Conservation (phyloP, 2,797 vertebrate genomes). For the Notolabrus celidotus region DNA sequence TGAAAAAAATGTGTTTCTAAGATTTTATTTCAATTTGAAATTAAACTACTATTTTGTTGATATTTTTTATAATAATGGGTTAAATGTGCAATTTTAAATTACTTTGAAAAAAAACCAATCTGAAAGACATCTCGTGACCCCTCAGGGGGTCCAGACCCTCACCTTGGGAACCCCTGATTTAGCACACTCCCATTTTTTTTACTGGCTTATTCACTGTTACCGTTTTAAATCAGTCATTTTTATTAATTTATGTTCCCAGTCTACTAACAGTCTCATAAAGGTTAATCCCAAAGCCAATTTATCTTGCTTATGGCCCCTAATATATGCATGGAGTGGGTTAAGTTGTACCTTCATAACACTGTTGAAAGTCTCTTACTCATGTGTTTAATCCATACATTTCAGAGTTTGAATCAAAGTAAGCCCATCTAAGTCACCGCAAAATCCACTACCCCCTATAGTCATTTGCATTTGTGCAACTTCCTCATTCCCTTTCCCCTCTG, state of each 20-base stretch:
- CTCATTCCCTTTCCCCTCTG: constrained; percentile 21
- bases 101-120: no score
- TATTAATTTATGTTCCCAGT: neutral
- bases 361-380: constrained; percentile 9
- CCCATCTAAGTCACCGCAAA: constrained; percentile 22
- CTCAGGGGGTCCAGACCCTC: no score
- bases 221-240: neutral
- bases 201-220: neutral
- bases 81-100: no score
- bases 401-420: constrained; percentile 33
- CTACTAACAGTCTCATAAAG: neutral
- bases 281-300: neutral
- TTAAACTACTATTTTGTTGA: no score
- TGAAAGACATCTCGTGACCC: no score
- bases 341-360: constrained; percentile 15
- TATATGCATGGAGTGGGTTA: constrained; percentile 1
- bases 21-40: no score
- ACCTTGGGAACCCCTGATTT: no score
- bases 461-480: constrained; percentile 49
- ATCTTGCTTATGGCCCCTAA: constrained; percentile 3
- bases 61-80: no score
- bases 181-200: neutral
- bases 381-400: constrained; percentile 42
- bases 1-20: no score
- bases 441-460: constrained; percentile 6